These are phyloP conservation scores for Brachyptera risi DNA, from an alignment of 2,888 invertebrate species.

Conservation along the genomic window DNA sequence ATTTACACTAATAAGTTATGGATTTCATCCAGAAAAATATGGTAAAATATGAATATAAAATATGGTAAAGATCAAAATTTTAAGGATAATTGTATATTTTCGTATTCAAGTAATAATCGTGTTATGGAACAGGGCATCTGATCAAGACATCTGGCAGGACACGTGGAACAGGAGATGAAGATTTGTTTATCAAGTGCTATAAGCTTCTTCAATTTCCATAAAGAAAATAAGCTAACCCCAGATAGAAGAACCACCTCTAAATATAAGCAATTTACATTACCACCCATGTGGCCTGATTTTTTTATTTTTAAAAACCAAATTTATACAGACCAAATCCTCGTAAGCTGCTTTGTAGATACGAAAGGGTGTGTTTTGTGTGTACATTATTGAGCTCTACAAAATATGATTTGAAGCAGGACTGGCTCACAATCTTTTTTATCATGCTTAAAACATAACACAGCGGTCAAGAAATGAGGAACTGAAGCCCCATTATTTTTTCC, in stretches of 20 bases:
- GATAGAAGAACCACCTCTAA: slow-evolving; percentile 3
- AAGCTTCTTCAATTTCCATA: slow-evolving; percentile 9
- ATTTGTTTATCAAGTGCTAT: slow-evolving; percentile 5
- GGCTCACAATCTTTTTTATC: background rate
- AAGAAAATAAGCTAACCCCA: slow-evolving; percentile 6
- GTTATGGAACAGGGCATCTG: background rate
- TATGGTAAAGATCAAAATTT: too few species aligned
- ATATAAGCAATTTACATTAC: slow-evolving; percentile 21
- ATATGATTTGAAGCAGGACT: too few species aligned
- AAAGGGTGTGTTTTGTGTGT: too few species aligned
- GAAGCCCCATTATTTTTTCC: too few species aligned
- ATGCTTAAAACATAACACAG: too few species aligned
- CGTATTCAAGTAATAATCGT: background rate
- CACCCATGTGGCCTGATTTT: slow-evolving; percentile 11
- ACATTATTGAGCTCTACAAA: too few species aligned
- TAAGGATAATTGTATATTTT: slow-evolving; percentile 2
- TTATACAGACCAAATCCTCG: too few species aligned
- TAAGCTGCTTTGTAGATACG: too few species aligned
- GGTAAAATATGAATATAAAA: too few species aligned
- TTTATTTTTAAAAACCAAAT: background rate
- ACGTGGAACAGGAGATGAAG: background rate
- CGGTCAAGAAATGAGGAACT: too few species aligned
- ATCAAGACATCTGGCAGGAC: background rate
- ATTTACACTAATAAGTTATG: too few species aligned
- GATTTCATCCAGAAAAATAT: too few species aligned